These are phyloP conservation scores for Takifugu bimaculatus DNA, from an alignment of 2,113 vertebrate species.

Conservation along the genomic window DNA sequence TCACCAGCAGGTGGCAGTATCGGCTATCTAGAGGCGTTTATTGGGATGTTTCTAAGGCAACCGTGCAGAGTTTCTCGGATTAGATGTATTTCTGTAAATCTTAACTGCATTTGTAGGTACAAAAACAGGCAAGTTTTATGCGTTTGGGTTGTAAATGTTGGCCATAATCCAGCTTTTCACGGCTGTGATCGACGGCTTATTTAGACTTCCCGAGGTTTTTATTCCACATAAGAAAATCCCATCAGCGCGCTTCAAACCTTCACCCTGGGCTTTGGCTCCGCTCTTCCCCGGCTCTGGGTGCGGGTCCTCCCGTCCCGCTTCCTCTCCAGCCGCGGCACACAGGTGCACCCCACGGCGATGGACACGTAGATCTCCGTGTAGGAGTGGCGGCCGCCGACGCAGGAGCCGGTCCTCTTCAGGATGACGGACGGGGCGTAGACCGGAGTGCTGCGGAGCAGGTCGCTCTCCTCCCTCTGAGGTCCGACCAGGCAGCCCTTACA, in stretches of 20 bases:
- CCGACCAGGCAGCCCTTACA: slow-evolving; percentile 89
- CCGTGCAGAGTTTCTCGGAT: too few species aligned
- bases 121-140: too few species aligned
- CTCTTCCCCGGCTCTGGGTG: slow-evolving; percentile 77
- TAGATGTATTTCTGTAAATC: too few species aligned
- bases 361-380: slow-evolving; percentile 87
- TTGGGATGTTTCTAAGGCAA: too few species aligned
- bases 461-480: slow-evolving; percentile 75
- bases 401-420: slow-evolving; percentile 79
- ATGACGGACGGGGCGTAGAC: slow-evolving; percentile 86
- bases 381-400: slow-evolving; percentile 80
- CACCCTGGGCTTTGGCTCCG: slow-evolving; percentile 54
- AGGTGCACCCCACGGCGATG: slow-evolving; percentile 91
- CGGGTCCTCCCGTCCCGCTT: slow-evolving; percentile 54
- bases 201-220: too few species aligned
- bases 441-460: slow-evolving; percentile 80
- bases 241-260: neutral
- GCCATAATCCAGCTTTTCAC: too few species aligned
- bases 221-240: too few species aligned
- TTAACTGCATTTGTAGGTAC: too few species aligned
- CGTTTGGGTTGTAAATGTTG: too few species aligned
- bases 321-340: slow-evolving; percentile 75
- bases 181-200: too few species aligned
- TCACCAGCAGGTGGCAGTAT: too few species aligned
- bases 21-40: too few species aligned